Evolutionary conservation across 2,888 invertebrate species (phyloP).

Genomic region (Drosophila eohydei): DNA sequence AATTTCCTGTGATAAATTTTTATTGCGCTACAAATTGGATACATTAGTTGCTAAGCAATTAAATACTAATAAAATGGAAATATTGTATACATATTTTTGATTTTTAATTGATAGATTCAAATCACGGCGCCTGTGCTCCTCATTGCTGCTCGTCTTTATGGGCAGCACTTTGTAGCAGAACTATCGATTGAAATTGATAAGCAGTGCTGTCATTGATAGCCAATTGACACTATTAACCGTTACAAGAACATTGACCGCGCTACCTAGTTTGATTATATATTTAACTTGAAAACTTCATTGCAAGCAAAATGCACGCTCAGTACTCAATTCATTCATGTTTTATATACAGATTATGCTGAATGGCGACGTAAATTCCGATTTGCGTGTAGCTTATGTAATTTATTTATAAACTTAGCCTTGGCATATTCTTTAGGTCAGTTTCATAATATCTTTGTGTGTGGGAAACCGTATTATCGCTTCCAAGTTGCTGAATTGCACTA

Average conservation of each 20-base stretch:
- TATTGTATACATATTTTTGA: background rate
- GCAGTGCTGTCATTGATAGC: conserved; percentile 13
- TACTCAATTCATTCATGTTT: conserved; percentile 32
- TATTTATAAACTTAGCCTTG: conserved; percentile 44
- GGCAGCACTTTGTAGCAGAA: conserved; percentile 30
- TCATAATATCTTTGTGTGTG: conserved; percentile 28
- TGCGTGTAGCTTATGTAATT: conserved; percentile 23
- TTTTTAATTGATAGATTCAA: conserved; percentile 3
- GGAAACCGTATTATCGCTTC: conserved; percentile 56
- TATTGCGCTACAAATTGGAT: background rate
- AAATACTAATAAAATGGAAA: background rate
- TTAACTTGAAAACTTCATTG: conserved; percentile 19
- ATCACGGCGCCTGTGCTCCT: conserved; percentile 7
- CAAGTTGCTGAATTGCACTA: conserved; percentile 33
- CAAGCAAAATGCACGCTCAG: conserved; percentile 14
- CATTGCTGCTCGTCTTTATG: conserved; percentile 5
- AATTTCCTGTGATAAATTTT: conserved; percentile 56
- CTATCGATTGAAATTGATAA: conserved; percentile 36
- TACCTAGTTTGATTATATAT: conserved; percentile 3
- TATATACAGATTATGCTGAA: conserved; percentile 40
- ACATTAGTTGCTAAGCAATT: conserved; percentile 8
- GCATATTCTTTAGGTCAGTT: conserved; percentile 46
- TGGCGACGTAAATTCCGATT: conserved; percentile 41
- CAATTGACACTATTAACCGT: conserved; percentile 43
- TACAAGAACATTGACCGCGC: conserved; percentile 31